phyloP scores from a whole-genome alignment of 2,888 invertebrate species.

The Ypsolopha scabrella region DNA sequence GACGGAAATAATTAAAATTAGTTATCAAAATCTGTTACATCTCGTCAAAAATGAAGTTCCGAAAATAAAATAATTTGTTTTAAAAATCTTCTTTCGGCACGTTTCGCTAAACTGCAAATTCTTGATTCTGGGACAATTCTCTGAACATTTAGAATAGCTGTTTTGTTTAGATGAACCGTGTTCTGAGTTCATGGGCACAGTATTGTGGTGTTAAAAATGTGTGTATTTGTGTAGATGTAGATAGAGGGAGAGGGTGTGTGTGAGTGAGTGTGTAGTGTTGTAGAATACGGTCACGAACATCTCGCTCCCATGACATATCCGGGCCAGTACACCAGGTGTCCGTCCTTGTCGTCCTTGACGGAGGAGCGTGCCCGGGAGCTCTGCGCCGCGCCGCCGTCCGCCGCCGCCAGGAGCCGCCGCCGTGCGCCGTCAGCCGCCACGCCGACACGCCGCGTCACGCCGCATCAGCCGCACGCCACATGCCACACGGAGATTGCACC shows the following conservation, averaged over 20 bases:
- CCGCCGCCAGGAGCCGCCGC: conserved; percentile 22
- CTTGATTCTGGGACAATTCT: background rate
- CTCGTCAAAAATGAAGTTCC: no score
- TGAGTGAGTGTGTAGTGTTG: conserved; percentile 21
- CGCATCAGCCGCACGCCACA: conserved; percentile 18
- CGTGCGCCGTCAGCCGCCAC: conserved; percentile 22
- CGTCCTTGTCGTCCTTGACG: conserved; percentile 99
- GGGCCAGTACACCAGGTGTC: conserved; percentile 99
- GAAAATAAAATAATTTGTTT: background rate
- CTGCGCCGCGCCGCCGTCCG: conserved; percentile 60
- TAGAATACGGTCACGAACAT: conserved; percentile 92
- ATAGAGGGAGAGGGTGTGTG: conserved; percentile 10
- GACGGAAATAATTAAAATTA: background rate
- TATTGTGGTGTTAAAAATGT: background rate
- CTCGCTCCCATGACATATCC: conserved; percentile 99
- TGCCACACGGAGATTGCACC: conserved; percentile 60
- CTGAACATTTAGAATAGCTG: background rate
- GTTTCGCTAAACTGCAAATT: background rate
- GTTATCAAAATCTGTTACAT: no score
- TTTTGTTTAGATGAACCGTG: background rate
- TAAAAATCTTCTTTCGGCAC: background rate
- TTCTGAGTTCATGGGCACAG: conserved; percentile 11
- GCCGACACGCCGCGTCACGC: conserved; percentile 18
- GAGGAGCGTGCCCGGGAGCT: conserved; percentile 88
- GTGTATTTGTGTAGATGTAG: conserved; percentile 5